Evolutionary conservation across 2,888 invertebrate genomes (phyloP), one percentile per base, ranked within the genome.

Genomic region (Megaustenia siamemsis): DNA sequence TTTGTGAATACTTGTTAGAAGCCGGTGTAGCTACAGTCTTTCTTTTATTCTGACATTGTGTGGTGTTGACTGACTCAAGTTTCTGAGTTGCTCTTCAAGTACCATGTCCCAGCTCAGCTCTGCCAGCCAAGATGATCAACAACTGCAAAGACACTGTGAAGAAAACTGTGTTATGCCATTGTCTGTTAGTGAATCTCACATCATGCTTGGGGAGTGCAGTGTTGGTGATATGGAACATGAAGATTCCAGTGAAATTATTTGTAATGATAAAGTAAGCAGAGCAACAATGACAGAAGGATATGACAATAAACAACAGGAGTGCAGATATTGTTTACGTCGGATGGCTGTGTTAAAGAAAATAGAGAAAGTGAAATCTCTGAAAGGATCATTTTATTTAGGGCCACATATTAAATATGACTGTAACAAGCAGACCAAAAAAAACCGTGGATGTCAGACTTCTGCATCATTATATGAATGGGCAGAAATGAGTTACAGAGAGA

Each of bases 401-500:
- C 38, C 32, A 28, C 38, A 56, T 24, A 32, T n/a, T 3, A 78
- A 78, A 68, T n/a, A 43, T 28, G n/a, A 12, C 3, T 28, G 56
- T 38, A 60, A 60, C n/a, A 71, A 78, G 40, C 53, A 38, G 4
- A 12, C 56, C 28, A 68, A 24, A 10, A 68, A 49, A 49, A 77
- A 78, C 28, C 32, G 35, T 18, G 80, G 79, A 24, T 84, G 73
- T 28, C 84, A 84, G 32, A 84, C 84, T 10, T 63, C 84, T 35
- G 63, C 84, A n/a, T 56, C 73, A 28, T 56, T 84, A 21, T 84
- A 63, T 66, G 80, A 84, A 28, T 63, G 45, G 45, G 84, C 84
- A 21, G 79, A 79, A 66, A 80, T 84, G 84, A 84, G 66, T 4
- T 69, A 80, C n/a, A 60, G 53, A 53, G 84, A 84, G 56, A 56